phyloP scores from a whole-genome alignment of 2,113 vertebrate genomes.

The Nesogale talazaci region DNA sequence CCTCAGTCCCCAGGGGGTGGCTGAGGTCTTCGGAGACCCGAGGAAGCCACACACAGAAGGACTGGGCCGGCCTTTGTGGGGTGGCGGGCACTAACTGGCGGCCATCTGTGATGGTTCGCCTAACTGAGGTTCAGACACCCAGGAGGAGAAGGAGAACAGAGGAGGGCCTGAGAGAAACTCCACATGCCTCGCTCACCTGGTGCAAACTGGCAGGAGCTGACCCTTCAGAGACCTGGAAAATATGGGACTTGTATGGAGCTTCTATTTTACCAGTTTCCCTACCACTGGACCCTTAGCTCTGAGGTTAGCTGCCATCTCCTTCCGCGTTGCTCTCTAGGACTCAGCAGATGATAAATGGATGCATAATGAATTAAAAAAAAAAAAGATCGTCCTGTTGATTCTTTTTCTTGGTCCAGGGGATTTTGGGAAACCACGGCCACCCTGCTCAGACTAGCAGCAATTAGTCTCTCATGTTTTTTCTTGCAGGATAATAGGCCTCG shows the following conservation, averaged over 20 bases:
- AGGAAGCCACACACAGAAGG: neutral
- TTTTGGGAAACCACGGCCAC: neutral
- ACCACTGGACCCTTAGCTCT: neutral
- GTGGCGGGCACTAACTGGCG: neutral
- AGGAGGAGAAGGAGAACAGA: neutral
- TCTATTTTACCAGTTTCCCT: constrained; percentile 31
- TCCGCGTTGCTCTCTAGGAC: neutral
- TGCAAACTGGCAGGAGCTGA: neutral
- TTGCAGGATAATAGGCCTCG: constrained; percentile 15
- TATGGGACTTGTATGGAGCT: neutral
- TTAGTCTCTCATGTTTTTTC: constrained; percentile 5
- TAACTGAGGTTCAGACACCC: neutral
- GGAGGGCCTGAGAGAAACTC: neutral
- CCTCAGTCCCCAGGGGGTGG: neutral
- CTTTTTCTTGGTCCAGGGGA: neutral
- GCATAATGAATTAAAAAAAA: neutral
- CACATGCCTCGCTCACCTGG: neutral
- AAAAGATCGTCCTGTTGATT: neutral
- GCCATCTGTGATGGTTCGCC: neutral
- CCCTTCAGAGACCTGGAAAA: neutral
- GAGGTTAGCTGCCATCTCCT: neutral
- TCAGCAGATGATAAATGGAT: constrained; percentile 29
- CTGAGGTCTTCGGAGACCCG: neutral
- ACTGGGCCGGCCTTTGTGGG: neutral
- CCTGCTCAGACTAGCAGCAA: neutral